Conservation (phyloP, 2,797 vertebrate species). For the Heteromormyrus szaboi region DNA sequence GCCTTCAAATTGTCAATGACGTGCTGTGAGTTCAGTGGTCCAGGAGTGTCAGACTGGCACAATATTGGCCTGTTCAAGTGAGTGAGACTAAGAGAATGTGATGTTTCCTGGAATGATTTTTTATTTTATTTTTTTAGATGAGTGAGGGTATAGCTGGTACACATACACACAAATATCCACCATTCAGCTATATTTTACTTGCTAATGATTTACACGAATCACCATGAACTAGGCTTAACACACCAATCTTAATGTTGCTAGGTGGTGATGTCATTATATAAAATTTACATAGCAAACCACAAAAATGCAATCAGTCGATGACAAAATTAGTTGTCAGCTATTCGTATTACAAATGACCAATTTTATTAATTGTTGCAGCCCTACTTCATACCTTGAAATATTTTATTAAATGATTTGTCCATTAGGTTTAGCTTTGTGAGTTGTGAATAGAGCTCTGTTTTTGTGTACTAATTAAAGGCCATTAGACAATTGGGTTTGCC, state of each 20-base stretch:
- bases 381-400: not conserved
- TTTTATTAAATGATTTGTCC: not conserved
- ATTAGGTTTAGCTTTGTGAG: not conserved
- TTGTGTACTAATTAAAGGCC: not conserved
- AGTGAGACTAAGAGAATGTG: not conserved
- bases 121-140: no score
- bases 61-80: not conserved
- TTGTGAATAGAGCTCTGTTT: not conserved
- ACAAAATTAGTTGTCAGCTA: not conserved
- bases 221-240: not conserved
- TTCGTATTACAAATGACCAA: not conserved
- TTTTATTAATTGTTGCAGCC: not conserved
- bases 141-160: no score
- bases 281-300: not conserved
- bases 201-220: not conserved
- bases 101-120: not conserved
- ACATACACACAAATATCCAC: not conserved
- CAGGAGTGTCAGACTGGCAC: not conserved
- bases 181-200: not conserved
- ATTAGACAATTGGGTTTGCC: not conserved
- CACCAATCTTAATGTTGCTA: not conserved
- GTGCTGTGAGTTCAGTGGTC: not conserved
- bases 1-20: not conserved
- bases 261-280: not conserved
- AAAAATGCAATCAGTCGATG: not conserved